A percentile compares a stretch with the other conserved stretches of the same genome.
Conservation (phyloP, 2,113 vertebrate genomes). For the Tonatia bakeri region DNA sequence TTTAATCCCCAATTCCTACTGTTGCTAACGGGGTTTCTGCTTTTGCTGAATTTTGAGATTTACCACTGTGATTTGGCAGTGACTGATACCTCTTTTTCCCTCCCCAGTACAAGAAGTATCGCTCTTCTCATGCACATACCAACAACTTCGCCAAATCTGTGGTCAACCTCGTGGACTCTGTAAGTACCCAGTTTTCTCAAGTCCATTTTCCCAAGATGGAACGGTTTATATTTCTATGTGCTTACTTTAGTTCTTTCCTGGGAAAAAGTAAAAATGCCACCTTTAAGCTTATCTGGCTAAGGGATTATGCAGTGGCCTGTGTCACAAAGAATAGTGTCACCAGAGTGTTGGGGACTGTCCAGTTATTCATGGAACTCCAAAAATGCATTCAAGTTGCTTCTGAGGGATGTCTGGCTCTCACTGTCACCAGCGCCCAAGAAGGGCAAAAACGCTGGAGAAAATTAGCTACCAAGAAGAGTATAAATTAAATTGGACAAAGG, state of each 20-base stretch:
- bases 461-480: not conserved
- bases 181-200: constrained; percentile 83
- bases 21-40: not conserved
- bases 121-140: constrained; percentile 83
- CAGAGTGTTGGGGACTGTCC: not conserved
- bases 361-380: not conserved
- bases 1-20: not conserved
- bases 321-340: not conserved
- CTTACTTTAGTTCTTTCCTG: not conserved
- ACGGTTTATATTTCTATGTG: not conserved
- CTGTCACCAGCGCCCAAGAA: not conserved
- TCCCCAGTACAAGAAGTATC: constrained; percentile 90
- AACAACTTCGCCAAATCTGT: constrained; percentile 97
- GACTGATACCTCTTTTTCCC: constrained; percentile 30
- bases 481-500: not conserved
- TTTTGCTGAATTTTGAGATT: constrained; percentile 24
- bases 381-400: not conserved
- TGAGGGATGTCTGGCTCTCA: not conserved
- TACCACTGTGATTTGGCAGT: not conserved
- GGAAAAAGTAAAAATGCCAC: not conserved
- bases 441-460: not conserved
- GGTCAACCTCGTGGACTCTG: constrained; percentile 96
- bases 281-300: not conserved
- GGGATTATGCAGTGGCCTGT: not conserved
- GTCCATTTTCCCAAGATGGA: not conserved